phyloP scores from a whole-genome alignment of 2,113 vertebrate species.

The Camarhynchus parvulus region DNA sequence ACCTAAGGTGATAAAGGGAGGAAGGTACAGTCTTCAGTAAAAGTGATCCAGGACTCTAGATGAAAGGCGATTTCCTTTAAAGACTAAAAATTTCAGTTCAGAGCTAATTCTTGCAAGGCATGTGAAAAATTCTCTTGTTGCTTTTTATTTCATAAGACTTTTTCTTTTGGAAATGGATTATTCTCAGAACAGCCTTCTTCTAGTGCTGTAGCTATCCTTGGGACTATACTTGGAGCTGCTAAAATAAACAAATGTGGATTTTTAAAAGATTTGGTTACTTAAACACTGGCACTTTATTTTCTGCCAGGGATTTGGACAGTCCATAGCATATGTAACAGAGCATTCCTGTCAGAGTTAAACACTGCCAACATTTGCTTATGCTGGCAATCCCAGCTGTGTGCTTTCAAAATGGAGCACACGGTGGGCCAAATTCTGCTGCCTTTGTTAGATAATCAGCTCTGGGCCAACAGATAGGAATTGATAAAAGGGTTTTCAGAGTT shows the following conservation, averaged over 20 bases:
- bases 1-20: neutral
- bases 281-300: constrained; percentile 47
- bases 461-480: neutral
- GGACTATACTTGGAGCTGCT: neutral
- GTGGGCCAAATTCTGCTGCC: constrained; percentile 2
- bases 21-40: neutral
- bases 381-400: neutral
- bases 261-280: constrained; percentile 25
- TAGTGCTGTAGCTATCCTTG: neutral
- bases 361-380: constrained; percentile 38
- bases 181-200: neutral
- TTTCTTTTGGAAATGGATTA: constrained; percentile 1
- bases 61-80: neutral
- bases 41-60: neutral
- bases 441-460: constrained; percentile 1
- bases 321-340: constrained; percentile 11
- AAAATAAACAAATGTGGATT: constrained; percentile 8
- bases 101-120: neutral
- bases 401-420: neutral
- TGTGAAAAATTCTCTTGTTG: neutral
- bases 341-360: neutral
- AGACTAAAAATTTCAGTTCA: neutral
- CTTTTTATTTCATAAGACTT: constrained; percentile 23
- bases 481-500: neutral
- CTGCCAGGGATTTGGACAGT: constrained; percentile 32